Base-by-base conservation (phyloP, 1,140 invertebrate genomes). In the Triops longicaudatus region DNA sequence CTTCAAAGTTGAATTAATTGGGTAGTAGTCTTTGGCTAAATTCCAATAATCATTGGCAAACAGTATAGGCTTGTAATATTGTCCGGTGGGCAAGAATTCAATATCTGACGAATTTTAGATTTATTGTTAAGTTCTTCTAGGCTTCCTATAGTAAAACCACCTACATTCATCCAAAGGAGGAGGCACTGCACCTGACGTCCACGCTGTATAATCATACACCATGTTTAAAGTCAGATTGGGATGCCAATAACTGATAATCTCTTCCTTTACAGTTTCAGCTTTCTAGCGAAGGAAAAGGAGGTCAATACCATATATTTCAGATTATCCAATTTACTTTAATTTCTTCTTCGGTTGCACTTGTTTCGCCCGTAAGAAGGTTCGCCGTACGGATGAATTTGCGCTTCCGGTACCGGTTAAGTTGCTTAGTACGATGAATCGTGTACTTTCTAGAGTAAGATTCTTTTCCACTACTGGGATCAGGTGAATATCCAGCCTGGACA, bases 21-120 rank as follows among this genome's bases (percentile, higher is more conserved):
- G 96, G 79, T 91, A 89, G 87, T 99, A 99, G 81, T 99, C 98
- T 79, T 92, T 88, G 82, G 95, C 90, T 86, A 99, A 91, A 84
- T 99, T 99, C 98, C 98, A 99, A 84, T 98, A 99, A 81, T 98
- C 96, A 87, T 99, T 99, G 26, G 94, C 87, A 83, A 93, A 99
- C n/a, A 99, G 82, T 41, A 98, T 92, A 31, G 98, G 98, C 81
- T 96, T 94, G 83, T 99, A 99, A 26, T 90, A 87, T 81, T 90
- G 89, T 37, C 91, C 90, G 76, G 89, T 88, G 22, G 92, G 89
- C 42, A 95, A 87, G 85, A 99, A 99, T 80, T 94, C 89, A 12
- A 99, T 91, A 85, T 91, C 90, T 91, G 82, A 75, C 2, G 7
- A 85, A 83, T 78, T 79, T 78, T 78, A 80, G 77, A 81, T 74